Percentiles rank a stretch among this genome's conserved stretches.
phyloP scores from a whole-genome alignment of 2,888 invertebrate species.

The Scaptomyza flava region DNA sequence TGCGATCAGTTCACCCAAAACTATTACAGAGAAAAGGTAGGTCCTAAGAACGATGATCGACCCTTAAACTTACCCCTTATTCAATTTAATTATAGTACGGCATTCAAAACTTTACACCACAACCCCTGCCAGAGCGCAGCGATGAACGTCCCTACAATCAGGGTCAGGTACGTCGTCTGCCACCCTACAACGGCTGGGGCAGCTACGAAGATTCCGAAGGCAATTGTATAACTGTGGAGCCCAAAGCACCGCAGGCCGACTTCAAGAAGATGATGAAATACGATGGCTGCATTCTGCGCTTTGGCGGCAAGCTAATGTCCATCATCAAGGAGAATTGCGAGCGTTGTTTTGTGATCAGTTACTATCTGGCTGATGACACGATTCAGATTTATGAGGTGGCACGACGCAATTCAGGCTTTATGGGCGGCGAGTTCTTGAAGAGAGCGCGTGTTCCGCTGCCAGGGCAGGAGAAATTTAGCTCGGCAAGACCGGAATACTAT shows the following conservation, averaged over 20 bases:
- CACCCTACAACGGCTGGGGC: constrained; percentile 97
- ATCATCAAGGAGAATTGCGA: constrained; percentile 88
- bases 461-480: constrained; percentile 89
- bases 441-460: constrained; percentile 90
- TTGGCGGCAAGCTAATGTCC: constrained; percentile 91
- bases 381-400: constrained; percentile 92
- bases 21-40: constrained; percentile 89
- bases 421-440: constrained; percentile 88
- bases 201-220: constrained; percentile 95
- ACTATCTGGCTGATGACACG: constrained; percentile 93
- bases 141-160: constrained; percentile 60
- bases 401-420: constrained; percentile 89
- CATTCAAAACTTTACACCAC: constrained; percentile 81
- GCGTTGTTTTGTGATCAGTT: constrained; percentile 92
- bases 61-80: neutral
- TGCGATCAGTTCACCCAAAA: constrained; percentile 94
- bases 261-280: constrained; percentile 92
- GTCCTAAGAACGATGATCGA: neutral
- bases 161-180: constrained; percentile 84
- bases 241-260: constrained; percentile 90
- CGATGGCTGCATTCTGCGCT: constrained; percentile 91
- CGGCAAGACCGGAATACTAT: constrained; percentile 90
- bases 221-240: constrained; percentile 92
- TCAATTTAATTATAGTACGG: constrained; percentile 73
- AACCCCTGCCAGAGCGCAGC: constrained; percentile 68